Evolutionary conservation across 2,797 vertebrate genomes (phyloP), one percentile per base, ranked within the genome.

Genomic region (Falco novaeseelandiae): DNA sequence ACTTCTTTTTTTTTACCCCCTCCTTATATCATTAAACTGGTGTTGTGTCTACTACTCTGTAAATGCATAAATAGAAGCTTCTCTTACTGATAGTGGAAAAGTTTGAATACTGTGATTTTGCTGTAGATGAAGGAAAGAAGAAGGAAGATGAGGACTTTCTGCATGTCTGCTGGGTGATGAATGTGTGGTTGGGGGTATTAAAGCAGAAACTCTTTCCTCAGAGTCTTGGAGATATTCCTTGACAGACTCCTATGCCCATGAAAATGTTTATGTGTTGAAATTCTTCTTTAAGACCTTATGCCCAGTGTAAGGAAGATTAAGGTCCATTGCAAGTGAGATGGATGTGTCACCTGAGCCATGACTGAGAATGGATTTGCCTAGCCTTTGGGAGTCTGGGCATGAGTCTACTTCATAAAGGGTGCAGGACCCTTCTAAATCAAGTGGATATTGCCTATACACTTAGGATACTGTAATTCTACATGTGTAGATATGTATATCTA

Each of bases 61-160:
- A 92, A 95, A 96, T 84, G 90, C 93, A 92, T 96, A 96, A 96
- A 94, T 77, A 81, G 95, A 89, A 95, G 90, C 71, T 96, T 95
- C 92, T 92, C 73, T 79, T 87, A 42, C 81, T 73, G 93, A 79
- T 90, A 90, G 93, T 84, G 83, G 42, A 79, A 66, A 93, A 94
- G 80, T 94, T 95, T 82, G 83, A 90, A 62, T 84, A 96, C 48
- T 65, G 69, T 90, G 76, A 57, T 89, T 96, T 89, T 84, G 38
- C 83, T 51, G 1, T 70, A 93, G 70, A 76, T 66, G 62, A 74
- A 78, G 76, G 36, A 71, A 89, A 26, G 49, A 65, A 94, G 78
- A 84, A 42, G 51, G 58, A 94, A 94, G 86, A 92, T 88, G 80
- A 95, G 67, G 62, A 55, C 66, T 91, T 85, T 93, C 65, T 93